Percentiles rank a stretch among this genome's conserved stretches.
Evolutionary conservation across 2,888 invertebrate genomes (phyloP).

Genomic region (Drosophila colorata): DNA sequence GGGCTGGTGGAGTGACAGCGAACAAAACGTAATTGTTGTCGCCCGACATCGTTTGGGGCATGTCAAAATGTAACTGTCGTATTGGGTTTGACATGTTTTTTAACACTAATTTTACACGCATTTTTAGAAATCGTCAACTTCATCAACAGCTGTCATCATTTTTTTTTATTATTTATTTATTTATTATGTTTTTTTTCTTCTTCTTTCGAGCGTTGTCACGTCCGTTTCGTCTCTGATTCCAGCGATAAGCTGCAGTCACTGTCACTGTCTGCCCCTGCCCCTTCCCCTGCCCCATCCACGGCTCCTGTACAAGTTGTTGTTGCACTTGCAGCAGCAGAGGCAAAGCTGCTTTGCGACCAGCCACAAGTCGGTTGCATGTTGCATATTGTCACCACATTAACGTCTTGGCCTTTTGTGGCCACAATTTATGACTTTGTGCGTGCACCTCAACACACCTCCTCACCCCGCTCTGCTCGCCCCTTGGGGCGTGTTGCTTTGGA

Average conservation of each 20-base stretch:
- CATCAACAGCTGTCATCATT: slow-evolving; percentile 80
- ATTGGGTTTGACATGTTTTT: slow-evolving; percentile 81
- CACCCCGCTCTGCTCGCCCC: neutral
- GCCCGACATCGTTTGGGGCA: slow-evolving; percentile 52
- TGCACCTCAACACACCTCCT: slow-evolving; percentile 20
- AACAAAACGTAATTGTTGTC: slow-evolving; percentile 74
- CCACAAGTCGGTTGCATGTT: slow-evolving; percentile 71
- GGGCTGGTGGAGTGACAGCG: slow-evolving; percentile 43
- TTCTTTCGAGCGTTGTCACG: slow-evolving; percentile 62
- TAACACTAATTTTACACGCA: slow-evolving; percentile 81
- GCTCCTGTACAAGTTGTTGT: slow-evolving; percentile 27
- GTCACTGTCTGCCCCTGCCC: slow-evolving; percentile 38
- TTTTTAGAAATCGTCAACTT: slow-evolving; percentile 82
- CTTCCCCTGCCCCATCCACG: slow-evolving; percentile 9
- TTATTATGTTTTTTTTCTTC: neutral
- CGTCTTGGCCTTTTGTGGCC: slow-evolving; percentile 78
- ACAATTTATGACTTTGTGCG: slow-evolving; percentile 76
- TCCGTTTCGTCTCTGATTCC: slow-evolving; percentile 63
- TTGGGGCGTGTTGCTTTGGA: slow-evolving; percentile 55
- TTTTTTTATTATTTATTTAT: slow-evolving; percentile 39
- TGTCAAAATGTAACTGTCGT: slow-evolving; percentile 79
- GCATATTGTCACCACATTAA: slow-evolving; percentile 81
- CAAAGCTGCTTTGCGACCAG: slow-evolving; percentile 65
- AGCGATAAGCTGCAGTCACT: slow-evolving; percentile 68
- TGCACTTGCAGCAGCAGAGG: slow-evolving; percentile 25